Percentiles rank a stretch among this genome's conserved stretches.
These are phyloP conservation scores for Epinephelus malabaricus DNA, from an alignment of 2,797 vertebrate genomes.

Conservation along the genomic window DNA sequence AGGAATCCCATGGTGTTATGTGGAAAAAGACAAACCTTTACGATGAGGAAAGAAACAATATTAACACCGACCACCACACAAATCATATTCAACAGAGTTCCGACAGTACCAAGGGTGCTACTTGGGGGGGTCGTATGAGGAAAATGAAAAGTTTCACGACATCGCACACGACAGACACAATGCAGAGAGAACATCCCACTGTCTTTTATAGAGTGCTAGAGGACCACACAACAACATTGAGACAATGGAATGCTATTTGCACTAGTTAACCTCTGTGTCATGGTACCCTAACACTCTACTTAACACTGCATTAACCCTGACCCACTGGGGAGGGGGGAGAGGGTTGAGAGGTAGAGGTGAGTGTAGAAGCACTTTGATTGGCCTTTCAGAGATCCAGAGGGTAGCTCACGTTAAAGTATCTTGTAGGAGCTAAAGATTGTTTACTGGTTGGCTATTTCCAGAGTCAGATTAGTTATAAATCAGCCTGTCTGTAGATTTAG, in stretches of 20 bases:
- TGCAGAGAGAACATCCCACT: constrained; percentile 80
- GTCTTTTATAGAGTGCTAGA: constrained; percentile 80
- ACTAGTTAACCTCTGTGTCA: constrained; percentile 79
- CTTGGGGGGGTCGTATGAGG: constrained; percentile 71
- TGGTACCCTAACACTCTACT: constrained; percentile 82
- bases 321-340: constrained; percentile 79
- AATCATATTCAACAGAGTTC: constrained; percentile 76
- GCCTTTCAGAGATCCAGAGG: constrained; percentile 71
- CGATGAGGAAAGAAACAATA: constrained; percentile 79
- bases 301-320: constrained; percentile 80
- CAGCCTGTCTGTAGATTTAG: constrained; percentile 71
- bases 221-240: constrained; percentile 81
- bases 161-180: constrained; percentile 83
- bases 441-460: constrained; percentile 45
- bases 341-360: constrained; percentile 85
- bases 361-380: constrained; percentile 79
- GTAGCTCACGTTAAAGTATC: constrained; percentile 45
- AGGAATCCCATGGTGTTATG: constrained; percentile 68
- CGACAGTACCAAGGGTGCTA: constrained; percentile 76
- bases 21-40: constrained; percentile 78
- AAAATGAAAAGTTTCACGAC: constrained; percentile 79
- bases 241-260: constrained; percentile 80
- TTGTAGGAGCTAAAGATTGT: constrained; percentile 27
- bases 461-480: constrained; percentile 47
- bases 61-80: constrained; percentile 83